These are phyloP conservation scores for Asobara japonica DNA, from an alignment of 1,140 invertebrate genomes.

Conservation along the genomic window DNA sequence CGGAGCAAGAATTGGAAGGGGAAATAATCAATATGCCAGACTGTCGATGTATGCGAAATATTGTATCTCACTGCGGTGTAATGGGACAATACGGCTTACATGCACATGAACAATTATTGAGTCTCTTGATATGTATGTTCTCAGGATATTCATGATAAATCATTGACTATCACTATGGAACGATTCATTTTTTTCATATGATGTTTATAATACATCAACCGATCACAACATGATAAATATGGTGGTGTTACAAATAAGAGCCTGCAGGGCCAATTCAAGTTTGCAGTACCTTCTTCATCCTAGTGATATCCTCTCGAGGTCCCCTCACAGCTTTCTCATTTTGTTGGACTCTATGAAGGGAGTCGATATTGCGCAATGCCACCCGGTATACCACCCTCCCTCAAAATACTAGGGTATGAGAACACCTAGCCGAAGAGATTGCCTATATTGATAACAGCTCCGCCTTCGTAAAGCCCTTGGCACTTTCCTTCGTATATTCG, in stretches of 20 bases:
- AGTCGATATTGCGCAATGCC: conserved; percentile 10
- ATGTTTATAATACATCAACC: no score
- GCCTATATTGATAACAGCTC: conserved; percentile 13
- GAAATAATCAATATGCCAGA: no score
- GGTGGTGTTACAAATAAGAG: neutral
- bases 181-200: no score
- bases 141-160: no score
- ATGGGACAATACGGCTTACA: no score
- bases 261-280: conserved; percentile 6
- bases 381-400: conserved; percentile 6
- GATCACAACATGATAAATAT: no score
- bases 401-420: neutral
- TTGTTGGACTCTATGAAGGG: neutral
- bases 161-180: no score
- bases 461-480: neutral
- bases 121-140: no score
- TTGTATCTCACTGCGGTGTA: no score
- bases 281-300: conserved; percentile 1
- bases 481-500: neutral
- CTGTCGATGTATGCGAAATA: no score
- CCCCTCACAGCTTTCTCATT: neutral
- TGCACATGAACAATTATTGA: no score
- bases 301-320: neutral
- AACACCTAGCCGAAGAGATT: neutral
- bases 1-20: no score